A percentile compares a stretch with the other conserved stretches of the same genome.
Conservation (phyloP, 1,140 invertebrate species). For the Acromyrmex echinatior region DNA sequence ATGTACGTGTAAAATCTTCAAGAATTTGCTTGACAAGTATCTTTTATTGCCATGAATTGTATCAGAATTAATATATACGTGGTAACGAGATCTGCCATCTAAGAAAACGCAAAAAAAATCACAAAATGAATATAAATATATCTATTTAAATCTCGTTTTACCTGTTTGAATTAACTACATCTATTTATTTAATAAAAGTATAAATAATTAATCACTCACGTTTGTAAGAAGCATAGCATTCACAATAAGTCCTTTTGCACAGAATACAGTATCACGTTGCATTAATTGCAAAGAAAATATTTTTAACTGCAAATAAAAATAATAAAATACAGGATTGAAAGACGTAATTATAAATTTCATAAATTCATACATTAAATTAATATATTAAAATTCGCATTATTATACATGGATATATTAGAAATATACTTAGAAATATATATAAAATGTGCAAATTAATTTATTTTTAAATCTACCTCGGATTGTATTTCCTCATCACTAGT, state of each 20-base stretch:
- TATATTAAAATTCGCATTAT: background rate
- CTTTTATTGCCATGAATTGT: background rate
- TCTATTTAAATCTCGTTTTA: too few relatives aligned
- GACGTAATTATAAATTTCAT: background rate
- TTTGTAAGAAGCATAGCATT: slow-evolving; percentile 70
- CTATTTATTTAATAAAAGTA: background rate
- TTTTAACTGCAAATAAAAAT: slow-evolving; percentile 73
- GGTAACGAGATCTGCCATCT: background rate
- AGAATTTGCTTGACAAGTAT: background rate
- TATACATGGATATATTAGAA: background rate
- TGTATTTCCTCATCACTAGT: slow-evolving; percentile 76
- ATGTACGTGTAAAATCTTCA: too few relatives aligned
- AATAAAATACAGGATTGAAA: background rate
- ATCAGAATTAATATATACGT: slow-evolving; percentile 3
- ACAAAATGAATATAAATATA: background rate
- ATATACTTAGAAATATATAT: background rate
- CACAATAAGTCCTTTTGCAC: slow-evolving; percentile 69
- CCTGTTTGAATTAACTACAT: background rate
- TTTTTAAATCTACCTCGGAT: slow-evolving; percentile 76
- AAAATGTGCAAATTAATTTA: background rate
- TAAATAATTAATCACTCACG: slow-evolving; percentile 54
- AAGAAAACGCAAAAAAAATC: background rate
- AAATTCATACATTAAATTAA: background rate
- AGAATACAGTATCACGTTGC: slow-evolving; percentile 76
- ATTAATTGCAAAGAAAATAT: slow-evolving; percentile 79